Conservation (phyloP, 2,113 vertebrate genomes). For the Kryptolebias marmoratus region DNA sequence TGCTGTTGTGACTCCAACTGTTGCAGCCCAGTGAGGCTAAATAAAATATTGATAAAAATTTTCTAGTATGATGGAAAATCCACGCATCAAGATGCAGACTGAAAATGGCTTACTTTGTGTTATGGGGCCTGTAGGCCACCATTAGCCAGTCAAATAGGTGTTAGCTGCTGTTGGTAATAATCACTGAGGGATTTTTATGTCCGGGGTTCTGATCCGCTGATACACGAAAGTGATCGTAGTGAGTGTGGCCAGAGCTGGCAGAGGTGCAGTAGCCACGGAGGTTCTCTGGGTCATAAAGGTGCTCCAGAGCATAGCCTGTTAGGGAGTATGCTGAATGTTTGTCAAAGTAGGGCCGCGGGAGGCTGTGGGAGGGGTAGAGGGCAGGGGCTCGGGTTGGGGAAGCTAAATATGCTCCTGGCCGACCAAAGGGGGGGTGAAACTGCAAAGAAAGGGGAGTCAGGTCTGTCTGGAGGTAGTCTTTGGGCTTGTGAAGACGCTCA, state of each 20-base stretch:
- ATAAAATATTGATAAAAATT: too few species aligned
- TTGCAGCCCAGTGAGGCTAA: too few species aligned
- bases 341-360: slow-evolving; percentile 88
- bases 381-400: slow-evolving; percentile 83
- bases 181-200: slow-evolving; percentile 96
- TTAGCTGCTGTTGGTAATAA: slow-evolving; percentile 98
- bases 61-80: too few species aligned
- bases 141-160: slow-evolving; percentile 41
- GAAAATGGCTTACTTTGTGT: neutral
- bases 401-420: slow-evolving; percentile 80
- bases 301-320: slow-evolving; percentile 93
- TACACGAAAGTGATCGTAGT: slow-evolving; percentile 92
- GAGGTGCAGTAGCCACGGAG: slow-evolving; percentile 91
- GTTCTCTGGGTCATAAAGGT: slow-evolving; percentile 92
- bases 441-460: slow-evolving; percentile 84
- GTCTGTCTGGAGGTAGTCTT: slow-evolving; percentile 91
- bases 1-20: too few species aligned
- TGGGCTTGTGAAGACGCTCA: slow-evolving; percentile 89
- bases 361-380: slow-evolving; percentile 82
- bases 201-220: slow-evolving; percentile 88
- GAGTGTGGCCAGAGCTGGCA: slow-evolving; percentile 86
- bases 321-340: slow-evolving; percentile 92
- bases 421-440: slow-evolving; percentile 79
- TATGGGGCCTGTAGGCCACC: slow-evolving; percentile 4
- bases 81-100: neutral